Evolutionary conservation across 2,113 vertebrate species (phyloP).

Genomic region (Neogale vison): DNA sequence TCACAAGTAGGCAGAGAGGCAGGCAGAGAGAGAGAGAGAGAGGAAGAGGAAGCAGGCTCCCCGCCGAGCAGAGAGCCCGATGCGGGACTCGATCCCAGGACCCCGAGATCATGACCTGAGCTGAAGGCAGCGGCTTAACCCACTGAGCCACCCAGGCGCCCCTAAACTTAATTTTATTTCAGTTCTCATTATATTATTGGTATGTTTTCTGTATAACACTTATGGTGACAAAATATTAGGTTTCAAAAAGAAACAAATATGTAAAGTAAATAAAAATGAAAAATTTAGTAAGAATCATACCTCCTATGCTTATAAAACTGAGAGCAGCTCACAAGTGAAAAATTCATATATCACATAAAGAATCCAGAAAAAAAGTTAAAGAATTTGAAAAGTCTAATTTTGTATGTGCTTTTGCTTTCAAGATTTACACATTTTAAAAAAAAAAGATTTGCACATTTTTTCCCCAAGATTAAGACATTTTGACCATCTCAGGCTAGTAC

Average conservation of each 20-base stretch:
- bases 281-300: conserved; percentile 31
- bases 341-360: not conserved
- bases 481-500: not conserved
- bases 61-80: too few species aligned
- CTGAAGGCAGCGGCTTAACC: too few species aligned
- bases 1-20: too few species aligned
- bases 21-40: too few species aligned
- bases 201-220: not conserved
- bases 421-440: conserved; percentile 39
- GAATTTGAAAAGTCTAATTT: conserved; percentile 18
- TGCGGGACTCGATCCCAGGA: too few species aligned
- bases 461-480: not conserved
- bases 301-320: conserved; percentile 15
- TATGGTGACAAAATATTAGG: conserved; percentile 43
- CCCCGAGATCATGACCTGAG: too few species aligned
- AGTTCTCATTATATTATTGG: not conserved
- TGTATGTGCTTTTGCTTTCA: not conserved
- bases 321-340: conserved; percentile 9
- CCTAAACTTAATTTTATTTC: conserved; percentile 30
- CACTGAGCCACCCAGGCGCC: too few species aligned
- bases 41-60: too few species aligned
- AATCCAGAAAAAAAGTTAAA: not conserved
- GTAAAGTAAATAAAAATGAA: conserved; percentile 16
- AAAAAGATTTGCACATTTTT: conserved; percentile 24
- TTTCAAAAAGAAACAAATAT: not conserved